phyloP scores from a whole-genome alignment of 1,140 invertebrate genomes.

The Heliconius himera region DNA sequence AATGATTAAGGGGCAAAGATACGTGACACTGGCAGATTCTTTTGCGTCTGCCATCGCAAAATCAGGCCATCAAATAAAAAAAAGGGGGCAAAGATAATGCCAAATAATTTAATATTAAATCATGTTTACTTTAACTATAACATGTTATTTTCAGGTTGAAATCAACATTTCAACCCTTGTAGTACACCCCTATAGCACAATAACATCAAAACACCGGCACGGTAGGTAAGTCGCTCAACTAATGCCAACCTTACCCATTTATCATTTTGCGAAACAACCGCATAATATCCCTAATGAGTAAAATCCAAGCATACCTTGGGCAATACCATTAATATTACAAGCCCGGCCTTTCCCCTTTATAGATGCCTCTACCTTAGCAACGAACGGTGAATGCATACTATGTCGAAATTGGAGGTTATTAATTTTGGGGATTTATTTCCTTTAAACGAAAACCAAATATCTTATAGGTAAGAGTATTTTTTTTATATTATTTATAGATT shows the following conservation, averaged over 20 bases:
- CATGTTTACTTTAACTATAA: background rate
- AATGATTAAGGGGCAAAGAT: too few relatives aligned
- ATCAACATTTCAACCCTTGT: constrained; percentile 18
- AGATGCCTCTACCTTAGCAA: constrained; percentile 51
- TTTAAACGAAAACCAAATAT: background rate
- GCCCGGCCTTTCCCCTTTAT: constrained; percentile 58
- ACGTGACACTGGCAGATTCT: too few relatives aligned
- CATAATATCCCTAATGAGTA: constrained; percentile 80
- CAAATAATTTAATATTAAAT: too few relatives aligned
- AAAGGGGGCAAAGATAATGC: too few relatives aligned
- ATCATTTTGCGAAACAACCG: constrained; percentile 73
- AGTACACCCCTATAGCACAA: constrained; percentile 56
- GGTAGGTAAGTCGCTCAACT: constrained; percentile 37
- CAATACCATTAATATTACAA: constrained; percentile 77
- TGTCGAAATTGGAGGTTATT: constrained; percentile 27
- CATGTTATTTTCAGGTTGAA: background rate
- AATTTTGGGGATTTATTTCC: constrained; percentile 25
- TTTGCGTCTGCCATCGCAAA: too few relatives aligned
- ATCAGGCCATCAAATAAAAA: too few relatives aligned
- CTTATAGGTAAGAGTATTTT: background rate
- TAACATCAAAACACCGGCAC: constrained; percentile 58
- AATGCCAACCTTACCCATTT: constrained; percentile 50
- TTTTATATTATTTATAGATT: too few relatives aligned
- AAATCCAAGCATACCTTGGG: constrained; percentile 78
- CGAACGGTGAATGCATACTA: constrained; percentile 31